phyloP scores from a whole-genome alignment of 2,888 invertebrate species.

The Mimumesa dahlbomi region DNA sequence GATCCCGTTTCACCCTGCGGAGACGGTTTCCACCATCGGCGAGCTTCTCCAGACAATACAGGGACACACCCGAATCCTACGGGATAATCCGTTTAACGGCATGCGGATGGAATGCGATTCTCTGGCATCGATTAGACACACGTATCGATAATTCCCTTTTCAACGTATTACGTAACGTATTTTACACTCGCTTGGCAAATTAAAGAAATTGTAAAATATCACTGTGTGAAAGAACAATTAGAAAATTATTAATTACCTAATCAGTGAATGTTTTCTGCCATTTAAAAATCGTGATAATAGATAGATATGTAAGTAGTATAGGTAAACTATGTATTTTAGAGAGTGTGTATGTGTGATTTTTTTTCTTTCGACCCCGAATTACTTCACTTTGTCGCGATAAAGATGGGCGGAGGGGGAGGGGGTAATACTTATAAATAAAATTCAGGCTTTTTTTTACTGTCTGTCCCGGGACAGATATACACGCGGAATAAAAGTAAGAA shows the following conservation, averaged over 20 bases:
- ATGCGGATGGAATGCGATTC: background rate
- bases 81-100: constrained; percentile 29
- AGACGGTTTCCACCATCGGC: constrained; percentile 1
- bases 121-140: constrained; percentile 4
- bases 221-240: too few species aligned
- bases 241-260: too few species aligned
- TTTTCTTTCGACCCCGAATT: constrained; percentile 33
- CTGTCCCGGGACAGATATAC: constrained; percentile 44
- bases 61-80: constrained; percentile 2
- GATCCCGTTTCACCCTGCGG: background rate
- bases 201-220: too few species aligned
- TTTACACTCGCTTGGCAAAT: too few species aligned
- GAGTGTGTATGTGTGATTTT: too few species aligned
- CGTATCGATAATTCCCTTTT: background rate
- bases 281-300: too few species aligned
- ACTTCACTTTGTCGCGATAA: constrained; percentile 49
- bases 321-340: too few species aligned
- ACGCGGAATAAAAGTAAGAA: constrained; percentile 54
- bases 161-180: background rate
- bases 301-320: too few species aligned
- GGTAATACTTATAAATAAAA: constrained; percentile 59
- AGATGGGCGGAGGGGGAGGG: constrained; percentile 27
- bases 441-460: constrained; percentile 39
- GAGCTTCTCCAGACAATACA: background rate
- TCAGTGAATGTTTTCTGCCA: too few species aligned